These are phyloP conservation scores for Macroteleia sp. DNA, from an alignment of 2,888 invertebrate genomes.

Conservation along the genomic window DNA sequence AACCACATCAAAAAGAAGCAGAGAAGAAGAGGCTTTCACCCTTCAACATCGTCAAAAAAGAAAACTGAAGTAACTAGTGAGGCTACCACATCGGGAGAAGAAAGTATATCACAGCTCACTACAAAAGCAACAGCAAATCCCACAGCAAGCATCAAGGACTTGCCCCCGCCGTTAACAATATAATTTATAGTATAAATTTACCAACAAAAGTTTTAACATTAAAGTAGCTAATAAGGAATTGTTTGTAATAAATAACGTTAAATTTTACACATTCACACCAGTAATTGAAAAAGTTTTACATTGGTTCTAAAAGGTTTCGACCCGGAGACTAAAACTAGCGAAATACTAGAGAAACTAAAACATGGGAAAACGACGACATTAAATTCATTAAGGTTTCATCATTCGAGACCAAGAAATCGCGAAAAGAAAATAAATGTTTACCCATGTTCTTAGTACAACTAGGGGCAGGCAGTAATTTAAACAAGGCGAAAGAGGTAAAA, in stretches of 20 bases:
- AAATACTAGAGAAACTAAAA: constrained; percentile 24
- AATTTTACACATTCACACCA: neutral
- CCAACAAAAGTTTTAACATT: no score
- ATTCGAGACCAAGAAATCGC: constrained; percentile 44
- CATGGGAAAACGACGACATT: neutral
- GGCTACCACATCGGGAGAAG: no score
- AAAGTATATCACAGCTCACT: no score
- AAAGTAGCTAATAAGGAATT: no score
- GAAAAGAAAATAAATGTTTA: constrained; percentile 13
- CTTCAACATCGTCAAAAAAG: no score
- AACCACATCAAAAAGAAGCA: no score
- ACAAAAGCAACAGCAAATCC: no score
- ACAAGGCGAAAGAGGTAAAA: constrained; percentile 24
- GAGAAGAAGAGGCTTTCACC: no score
- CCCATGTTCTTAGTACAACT: constrained; percentile 57
- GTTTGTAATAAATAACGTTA: neutral
- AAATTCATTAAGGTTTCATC: constrained; percentile 33
- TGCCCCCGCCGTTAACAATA: no score
- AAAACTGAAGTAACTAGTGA: no score
- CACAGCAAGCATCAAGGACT: no score
- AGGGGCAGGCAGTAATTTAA: constrained; percentile 12
- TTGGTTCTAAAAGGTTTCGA: neutral
- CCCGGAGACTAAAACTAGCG: neutral
- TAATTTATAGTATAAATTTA: no score
- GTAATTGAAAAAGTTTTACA: neutral